A percentile compares a stretch with the other conserved stretches of the same genome.
Evolutionary conservation across 2,113 vertebrate species (phyloP).

Genomic region (Podocnemis expansa): DNA sequence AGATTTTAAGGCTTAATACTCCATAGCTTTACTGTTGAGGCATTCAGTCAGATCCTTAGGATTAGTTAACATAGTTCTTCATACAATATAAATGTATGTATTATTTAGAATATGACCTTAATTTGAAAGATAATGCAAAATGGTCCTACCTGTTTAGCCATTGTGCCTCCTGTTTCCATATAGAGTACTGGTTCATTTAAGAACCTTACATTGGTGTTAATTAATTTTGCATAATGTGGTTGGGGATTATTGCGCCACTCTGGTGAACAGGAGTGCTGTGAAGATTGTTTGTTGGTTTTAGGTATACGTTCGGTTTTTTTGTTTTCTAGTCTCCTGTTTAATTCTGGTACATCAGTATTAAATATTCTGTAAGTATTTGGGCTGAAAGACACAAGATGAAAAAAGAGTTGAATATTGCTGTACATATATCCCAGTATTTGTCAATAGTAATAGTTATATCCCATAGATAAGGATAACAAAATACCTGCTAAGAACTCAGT

Average conservation of each 20-base stretch:
- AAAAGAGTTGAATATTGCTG: neutral
- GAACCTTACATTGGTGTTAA: slow-evolving; percentile 69
- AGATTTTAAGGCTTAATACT: neutral
- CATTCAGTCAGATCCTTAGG: neutral
- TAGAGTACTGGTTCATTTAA: slow-evolving; percentile 68
- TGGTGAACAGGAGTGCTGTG: neutral
- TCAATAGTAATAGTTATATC: neutral
- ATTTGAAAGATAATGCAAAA: neutral
- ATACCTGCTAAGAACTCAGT: neutral
- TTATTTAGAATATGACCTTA: neutral
- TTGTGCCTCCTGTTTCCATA: slow-evolving; percentile 50
- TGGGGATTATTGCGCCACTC: slow-evolving; percentile 56
- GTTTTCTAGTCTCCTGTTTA: slow-evolving; percentile 39
- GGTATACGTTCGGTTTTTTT: neutral
- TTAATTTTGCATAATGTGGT: slow-evolving; percentile 67
- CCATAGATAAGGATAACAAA: slow-evolving; percentile 6
- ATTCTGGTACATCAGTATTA: slow-evolving; percentile 48
- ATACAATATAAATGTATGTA: neutral
- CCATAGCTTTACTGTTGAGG: neutral
- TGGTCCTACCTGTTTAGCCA: slow-evolving; percentile 49
- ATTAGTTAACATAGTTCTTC: neutral
- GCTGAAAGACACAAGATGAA: slow-evolving; percentile 66
- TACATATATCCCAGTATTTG: neutral
- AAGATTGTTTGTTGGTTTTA: neutral
- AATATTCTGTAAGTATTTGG: slow-evolving; percentile 65